Evolutionary conservation across 2,797 vertebrate genomes (phyloP).

Genomic region (Sebastes kiyomatsui): DNA sequence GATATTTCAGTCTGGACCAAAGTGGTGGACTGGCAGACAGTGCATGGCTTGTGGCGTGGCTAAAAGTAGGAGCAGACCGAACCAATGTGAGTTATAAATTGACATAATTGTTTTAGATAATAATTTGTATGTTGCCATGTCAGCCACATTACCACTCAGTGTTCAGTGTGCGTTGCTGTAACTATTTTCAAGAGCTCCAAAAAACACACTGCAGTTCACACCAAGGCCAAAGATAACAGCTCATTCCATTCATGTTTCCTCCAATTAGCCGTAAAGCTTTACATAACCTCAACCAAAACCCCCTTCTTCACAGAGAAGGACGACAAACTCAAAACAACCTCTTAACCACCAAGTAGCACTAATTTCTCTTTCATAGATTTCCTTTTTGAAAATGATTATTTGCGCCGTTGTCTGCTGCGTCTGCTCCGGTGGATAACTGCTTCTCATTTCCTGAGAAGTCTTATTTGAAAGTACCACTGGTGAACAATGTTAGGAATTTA

Average conservation of each 20-base stretch:
- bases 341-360: background rate
- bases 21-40: background rate
- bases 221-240: background rate
- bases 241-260: constrained; percentile 19
- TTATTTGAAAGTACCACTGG: background rate
- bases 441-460: background rate
- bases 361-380: constrained; percentile 1
- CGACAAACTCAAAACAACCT: background rate
- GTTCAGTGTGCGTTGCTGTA: background rate
- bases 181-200: background rate
- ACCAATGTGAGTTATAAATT: background rate
- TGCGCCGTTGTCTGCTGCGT: background rate
- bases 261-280: background rate
- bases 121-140: background rate
- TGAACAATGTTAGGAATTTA: background rate
- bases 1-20: background rate
- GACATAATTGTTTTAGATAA: background rate
- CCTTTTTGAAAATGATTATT: background rate
- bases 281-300: background rate
- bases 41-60: background rate
- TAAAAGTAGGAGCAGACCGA: background rate
- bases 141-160: background rate
- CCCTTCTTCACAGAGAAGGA: background rate
- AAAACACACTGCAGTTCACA: background rate
- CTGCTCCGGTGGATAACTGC: background rate